Evolutionary conservation across 2,888 invertebrate genomes (phyloP), one percentile per base, ranked within the genome.

Genomic region (Sarcophaga carnaria): DNA sequence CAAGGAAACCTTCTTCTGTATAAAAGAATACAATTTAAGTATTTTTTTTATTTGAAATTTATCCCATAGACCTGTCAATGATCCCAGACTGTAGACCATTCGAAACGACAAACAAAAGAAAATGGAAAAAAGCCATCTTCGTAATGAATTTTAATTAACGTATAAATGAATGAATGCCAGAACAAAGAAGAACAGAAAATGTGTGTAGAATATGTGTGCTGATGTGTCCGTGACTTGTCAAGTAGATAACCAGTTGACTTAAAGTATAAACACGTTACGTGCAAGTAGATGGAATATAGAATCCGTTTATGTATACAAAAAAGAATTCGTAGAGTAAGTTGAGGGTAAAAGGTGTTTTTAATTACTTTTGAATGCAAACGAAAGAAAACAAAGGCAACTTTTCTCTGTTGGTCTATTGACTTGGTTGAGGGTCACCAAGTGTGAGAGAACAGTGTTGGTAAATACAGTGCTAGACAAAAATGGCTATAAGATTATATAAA

Each of bases 331-430:
- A 72, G 60, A 22, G 83, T 62, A 22, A n/a, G 49, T 62, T 27
- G 8, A 78, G 62, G 54, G 12, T 25, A 54, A 83, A 63, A 83
- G 72, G 74, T 83, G 67, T 74, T 63, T 63, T 69, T 79, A 83
- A 83, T 83, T 74, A 83, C 62, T n/a, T 74, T 70, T 69, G 17
- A 59, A 76, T 45, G 54, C 62, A 79, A 79, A 75, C 17, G 62
- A 27, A 27, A 27, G 45, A 60, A 71, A 67, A 37, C 37, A 74
- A 60, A 14, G 27, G n/a, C 22, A 59, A 78, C 25, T 3, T 2
- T n/a, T 62, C 49, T 25, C 4, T 14, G 22, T 25, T 78, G 14
- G 49, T 49, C 37, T 59, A 47, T 74, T 63, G 66, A 27, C 4
- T 59, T n/a, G 63, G 17, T 54, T 14, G 17, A 12, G 17, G 14